These are phyloP conservation scores for Belgica antarctica DNA, from an alignment of 2,888 invertebrate genomes.

Conservation along the genomic window DNA sequence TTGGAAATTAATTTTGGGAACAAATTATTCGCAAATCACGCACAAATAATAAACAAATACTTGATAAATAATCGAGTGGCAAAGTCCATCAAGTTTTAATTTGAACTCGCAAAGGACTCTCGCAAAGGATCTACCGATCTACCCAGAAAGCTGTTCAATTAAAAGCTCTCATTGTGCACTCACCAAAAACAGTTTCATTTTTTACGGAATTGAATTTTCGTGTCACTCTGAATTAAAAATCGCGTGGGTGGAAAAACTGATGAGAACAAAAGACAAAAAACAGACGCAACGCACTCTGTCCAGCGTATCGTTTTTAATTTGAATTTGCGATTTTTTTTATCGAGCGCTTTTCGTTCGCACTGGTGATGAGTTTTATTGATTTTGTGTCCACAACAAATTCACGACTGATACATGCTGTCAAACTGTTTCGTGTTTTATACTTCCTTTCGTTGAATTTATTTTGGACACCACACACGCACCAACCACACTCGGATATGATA, in stretches of 20 bases:
- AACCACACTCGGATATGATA: neutral
- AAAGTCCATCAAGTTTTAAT: constrained; percentile 9
- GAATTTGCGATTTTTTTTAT: neutral
- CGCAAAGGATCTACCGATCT: neutral
- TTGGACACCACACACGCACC: no score
- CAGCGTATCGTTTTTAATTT: constrained; percentile 18
- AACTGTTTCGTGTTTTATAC: constrained; percentile 39
- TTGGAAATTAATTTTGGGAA: no score
- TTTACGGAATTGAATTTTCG: constrained; percentile 17
- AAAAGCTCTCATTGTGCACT: constrained; percentile 23
- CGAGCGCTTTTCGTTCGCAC: neutral
- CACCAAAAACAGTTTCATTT: constrained; percentile 44
- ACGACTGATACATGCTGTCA: constrained; percentile 36
- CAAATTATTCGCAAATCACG: no score
- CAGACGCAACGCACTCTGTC: neutral
- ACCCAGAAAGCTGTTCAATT: constrained; percentile 11
- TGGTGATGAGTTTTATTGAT: constrained; percentile 30
- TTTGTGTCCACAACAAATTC: constrained; percentile 29
- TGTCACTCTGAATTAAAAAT: neutral
- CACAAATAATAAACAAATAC: neutral
- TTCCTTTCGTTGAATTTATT: no score
- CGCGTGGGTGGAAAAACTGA: neutral
- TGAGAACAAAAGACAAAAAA: neutral
- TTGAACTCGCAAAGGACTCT: neutral
- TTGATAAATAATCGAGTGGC: neutral